A percentile compares a stretch with the other conserved stretches of the same genome.
phyloP scores from a whole-genome alignment of 2,797 vertebrate genomes.

The Monodelphis domestica region DNA sequence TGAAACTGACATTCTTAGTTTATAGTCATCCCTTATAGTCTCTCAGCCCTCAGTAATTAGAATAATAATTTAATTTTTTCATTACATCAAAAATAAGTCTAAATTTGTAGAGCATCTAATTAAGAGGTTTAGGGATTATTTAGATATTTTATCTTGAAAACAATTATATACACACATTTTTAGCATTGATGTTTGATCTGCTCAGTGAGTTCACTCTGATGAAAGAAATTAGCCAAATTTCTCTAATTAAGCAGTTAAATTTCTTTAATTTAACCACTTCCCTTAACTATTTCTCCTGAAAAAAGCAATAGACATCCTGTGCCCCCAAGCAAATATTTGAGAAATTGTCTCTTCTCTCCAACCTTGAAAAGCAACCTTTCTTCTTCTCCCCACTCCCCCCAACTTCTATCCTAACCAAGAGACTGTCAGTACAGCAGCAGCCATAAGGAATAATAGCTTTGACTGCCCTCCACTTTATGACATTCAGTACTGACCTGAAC shows the following conservation, averaged over 20 bases:
- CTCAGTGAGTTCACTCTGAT: slow-evolving; percentile 10
- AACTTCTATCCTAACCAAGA: not conserved
- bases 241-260: too few species aligned
- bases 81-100: not conserved
- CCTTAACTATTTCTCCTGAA: slow-evolving; percentile 31
- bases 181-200: slow-evolving; percentile 3
- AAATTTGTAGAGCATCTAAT: not conserved
- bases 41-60: not conserved
- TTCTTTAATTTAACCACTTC: too few species aligned
- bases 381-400: not conserved
- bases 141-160: slow-evolving; percentile 31
- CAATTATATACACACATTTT: slow-evolving; percentile 23
- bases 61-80: not conserved
- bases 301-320: not conserved
- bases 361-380: not conserved
- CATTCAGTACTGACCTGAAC: not conserved
- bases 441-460: not conserved
- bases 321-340: slow-evolving; percentile 7
- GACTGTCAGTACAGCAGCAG: not conserved
- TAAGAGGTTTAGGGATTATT: not conserved
- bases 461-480: not conserved
- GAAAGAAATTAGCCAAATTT: slow-evolving; percentile 17
- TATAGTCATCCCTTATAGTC: not conserved
- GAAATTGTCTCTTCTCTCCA: not conserved
- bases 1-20: not conserved